Base-by-base conservation (phyloP, 35 echinoderm and acorn worm species). In the Diadema setosum region DNA sequence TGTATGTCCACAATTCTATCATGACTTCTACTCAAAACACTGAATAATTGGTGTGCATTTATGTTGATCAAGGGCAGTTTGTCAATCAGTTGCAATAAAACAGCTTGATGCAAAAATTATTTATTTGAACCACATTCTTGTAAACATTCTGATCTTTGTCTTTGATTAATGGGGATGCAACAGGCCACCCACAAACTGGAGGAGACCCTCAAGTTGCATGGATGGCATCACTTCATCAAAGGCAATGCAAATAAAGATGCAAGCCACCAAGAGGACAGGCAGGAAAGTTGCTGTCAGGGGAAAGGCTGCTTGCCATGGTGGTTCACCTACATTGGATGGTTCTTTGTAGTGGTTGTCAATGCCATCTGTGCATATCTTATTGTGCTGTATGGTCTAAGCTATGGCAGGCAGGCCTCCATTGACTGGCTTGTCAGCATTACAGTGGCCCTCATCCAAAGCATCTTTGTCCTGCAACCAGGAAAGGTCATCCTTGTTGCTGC, bases 361-460 rank as follows among this genome's bases (percentile, higher is more conserved):
- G 16, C 83, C 5, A 37, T 90, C 5, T 91, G 84, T 35, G 93
- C 93, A 36, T 99, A 89, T 65, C 81, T 92, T 23, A 91, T 99
- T 59, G 90, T 99, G 70, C 90, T 92, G 1, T 99, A 99, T 30
- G 96, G 96, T n/a, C 83, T 99, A 27, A 90, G 70, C 32, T 99
- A 89, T 24, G 96, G 96, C 33, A 85, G 80, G 89, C 85, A 94
- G 89, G 45, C 75, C 20, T 99, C 96, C 0, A 11, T 99, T 2
- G 88, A 99, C 57, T 99, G 96, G 96, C 46, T 99, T 85, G 58
- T 99, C 33, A 81, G 93, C 2, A 99, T 99, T 85, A 34, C 95
- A 20, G 75, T 99, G 16, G 82, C 92, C 14, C 46, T 99, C 37
- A 60, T 99, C 29, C 88, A 95, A 45, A 95, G 90, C 32, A 30